Percentiles rank a stretch among this genome's conserved stretches.
phyloP scores from a whole-genome alignment of 1,140 invertebrate genomes.

The Sarcophaga peregrina region DNA sequence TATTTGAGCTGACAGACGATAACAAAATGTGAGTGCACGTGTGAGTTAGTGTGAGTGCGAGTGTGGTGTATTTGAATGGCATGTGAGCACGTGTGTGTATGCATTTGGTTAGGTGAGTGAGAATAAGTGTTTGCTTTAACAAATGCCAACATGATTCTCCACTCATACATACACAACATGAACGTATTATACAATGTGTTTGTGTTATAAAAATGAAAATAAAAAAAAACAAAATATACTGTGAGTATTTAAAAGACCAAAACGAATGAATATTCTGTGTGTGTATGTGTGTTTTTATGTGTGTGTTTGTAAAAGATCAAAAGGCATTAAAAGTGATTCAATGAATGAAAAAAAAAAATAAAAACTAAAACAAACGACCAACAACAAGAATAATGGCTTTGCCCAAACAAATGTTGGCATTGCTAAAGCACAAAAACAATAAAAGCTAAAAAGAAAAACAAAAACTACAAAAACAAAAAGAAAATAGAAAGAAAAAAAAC shows the following conservation, averaged over 20 bases:
- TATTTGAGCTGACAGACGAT: not conserved
- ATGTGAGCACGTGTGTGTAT: not conserved
- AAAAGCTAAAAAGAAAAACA: not conserved
- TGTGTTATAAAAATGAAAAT: not conserved
- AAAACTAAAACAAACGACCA: too few relatives aligned
- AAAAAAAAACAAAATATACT: not conserved
- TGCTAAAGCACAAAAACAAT: not conserved
- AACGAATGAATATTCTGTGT: not conserved
- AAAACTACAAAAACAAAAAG: constrained; percentile 19
- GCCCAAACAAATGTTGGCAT: constrained; percentile 20
- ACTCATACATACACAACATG: not conserved
- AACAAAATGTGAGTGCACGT: not conserved
- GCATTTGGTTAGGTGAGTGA: not conserved
- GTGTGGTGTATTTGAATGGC: not conserved
- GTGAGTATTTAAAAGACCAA: constrained; percentile 26
- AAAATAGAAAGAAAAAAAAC: not conserved
- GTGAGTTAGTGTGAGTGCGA: not conserved
- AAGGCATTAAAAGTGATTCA: constrained; percentile 41
- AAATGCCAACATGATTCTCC: not conserved
- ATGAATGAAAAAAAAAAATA: constrained; percentile 3
- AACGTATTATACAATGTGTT: not conserved
- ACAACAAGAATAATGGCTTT: constrained; percentile 1
- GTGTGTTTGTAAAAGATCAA: constrained; percentile 34
- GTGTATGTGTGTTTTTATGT: not conserved
- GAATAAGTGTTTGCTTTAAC: not conserved